Conservation (phyloP, 2,797 vertebrate genomes). For the Coendou prehensilis region DNA sequence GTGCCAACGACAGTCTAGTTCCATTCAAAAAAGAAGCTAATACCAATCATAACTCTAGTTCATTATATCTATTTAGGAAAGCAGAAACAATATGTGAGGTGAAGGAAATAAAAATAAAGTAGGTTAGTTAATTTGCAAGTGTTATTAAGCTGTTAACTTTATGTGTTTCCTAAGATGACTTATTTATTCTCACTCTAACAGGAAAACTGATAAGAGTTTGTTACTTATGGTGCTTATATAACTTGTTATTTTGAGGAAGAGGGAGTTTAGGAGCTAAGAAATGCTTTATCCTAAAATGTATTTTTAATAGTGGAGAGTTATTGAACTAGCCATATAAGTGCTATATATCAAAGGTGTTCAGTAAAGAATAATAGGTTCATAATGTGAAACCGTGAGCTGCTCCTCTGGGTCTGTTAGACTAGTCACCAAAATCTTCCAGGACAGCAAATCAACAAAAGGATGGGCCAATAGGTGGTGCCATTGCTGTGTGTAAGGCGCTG, state of each 20-base stretch:
- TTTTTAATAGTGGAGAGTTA: background rate
- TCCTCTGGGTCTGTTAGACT: background rate
- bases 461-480: conserved; percentile 81
- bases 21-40: conserved; percentile 25
- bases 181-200: conserved; percentile 33
- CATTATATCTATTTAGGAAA: conserved; percentile 16
- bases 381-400: background rate
- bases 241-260: conserved; percentile 47
- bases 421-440: background rate
- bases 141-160: conserved; percentile 10
- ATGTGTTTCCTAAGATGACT: background rate
- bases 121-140: background rate
- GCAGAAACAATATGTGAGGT: conserved; percentile 26
- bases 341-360: background rate
- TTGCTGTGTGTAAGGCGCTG: conserved; percentile 55
- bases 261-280: background rate
- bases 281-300: background rate
- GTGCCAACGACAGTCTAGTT: background rate
- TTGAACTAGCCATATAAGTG: background rate
- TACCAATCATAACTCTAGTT: background rate
- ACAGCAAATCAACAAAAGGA: background rate
- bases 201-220: conserved; percentile 7
- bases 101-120: conserved; percentile 54
- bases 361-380: background rate
- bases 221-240: conserved; percentile 25